A percentile compares a stretch with the other conserved stretches of the same genome.
Evolutionary conservation across 2,888 invertebrate species (phyloP).

Genomic region (Teleogryllus oceanicus): DNA sequence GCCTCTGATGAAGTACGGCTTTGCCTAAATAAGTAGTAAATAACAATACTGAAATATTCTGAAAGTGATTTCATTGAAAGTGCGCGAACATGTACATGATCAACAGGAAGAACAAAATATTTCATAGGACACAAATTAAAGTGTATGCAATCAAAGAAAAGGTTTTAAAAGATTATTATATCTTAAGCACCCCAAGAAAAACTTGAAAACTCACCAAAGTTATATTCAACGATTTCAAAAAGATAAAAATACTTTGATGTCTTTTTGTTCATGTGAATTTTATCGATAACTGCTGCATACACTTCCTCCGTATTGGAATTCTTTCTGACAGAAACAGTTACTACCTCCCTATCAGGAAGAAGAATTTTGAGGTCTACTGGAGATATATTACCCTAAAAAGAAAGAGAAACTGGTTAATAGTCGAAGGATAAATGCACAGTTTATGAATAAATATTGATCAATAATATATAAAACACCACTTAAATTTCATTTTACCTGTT

Average conservation of each 20-base stretch:
- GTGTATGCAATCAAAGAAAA: too few relatives aligned
- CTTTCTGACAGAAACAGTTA: slow-evolving; percentile 82
- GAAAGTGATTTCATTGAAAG: too few relatives aligned
- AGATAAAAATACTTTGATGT: slow-evolving; percentile 89
- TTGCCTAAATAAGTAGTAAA: too few relatives aligned
- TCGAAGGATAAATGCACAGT: background rate
- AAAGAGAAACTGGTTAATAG: slow-evolving; percentile 24
- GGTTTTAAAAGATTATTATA: too few relatives aligned
- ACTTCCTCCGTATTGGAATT: slow-evolving; percentile 88
- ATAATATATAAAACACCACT: background rate
- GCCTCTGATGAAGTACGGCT: too few relatives aligned
- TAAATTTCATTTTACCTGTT: slow-evolving; percentile 45
- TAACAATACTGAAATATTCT: too few relatives aligned
- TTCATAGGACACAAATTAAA: too few relatives aligned
- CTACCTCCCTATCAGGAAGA: slow-evolving; percentile 86
- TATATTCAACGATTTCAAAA: slow-evolving; percentile 95
- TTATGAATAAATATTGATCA: background rate
- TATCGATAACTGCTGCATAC: slow-evolving; percentile 79
- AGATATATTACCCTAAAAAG: slow-evolving; percentile 47
- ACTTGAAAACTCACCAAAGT: slow-evolving; percentile 70
- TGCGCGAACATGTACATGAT: too few relatives aligned
- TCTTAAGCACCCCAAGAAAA: background rate
- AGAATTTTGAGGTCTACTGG: slow-evolving; percentile 67
- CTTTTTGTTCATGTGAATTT: slow-evolving; percentile 75
- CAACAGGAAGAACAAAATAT: too few relatives aligned